A percentile compares a stretch with the other conserved stretches of the same genome.
Evolutionary conservation across 2,113 vertebrate genomes (phyloP).

Genomic region (Myrmecobius fasciatus): DNA sequence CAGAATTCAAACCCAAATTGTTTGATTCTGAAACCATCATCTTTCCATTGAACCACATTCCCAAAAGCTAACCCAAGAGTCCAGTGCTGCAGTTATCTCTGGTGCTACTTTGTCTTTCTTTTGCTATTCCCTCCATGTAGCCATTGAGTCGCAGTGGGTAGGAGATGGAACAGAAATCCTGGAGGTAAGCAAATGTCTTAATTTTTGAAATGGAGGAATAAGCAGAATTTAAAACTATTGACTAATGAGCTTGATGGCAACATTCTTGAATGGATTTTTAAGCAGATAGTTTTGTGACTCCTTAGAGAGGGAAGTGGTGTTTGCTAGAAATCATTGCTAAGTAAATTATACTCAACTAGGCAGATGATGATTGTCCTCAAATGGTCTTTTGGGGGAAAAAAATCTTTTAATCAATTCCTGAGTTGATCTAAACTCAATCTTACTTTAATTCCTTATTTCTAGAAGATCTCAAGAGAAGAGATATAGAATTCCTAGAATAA

Average conservation of each 20-base stretch:
- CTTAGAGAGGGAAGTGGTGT: too few species aligned
- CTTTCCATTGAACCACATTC: background rate
- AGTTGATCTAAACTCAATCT: background rate
- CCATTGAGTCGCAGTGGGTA: accelerated
- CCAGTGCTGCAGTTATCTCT: background rate
- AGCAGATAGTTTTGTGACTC: background rate
- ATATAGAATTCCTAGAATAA: background rate
- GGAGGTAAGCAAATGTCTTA: background rate
- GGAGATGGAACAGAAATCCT: background rate
- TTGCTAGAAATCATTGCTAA: background rate
- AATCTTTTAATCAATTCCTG: background rate
- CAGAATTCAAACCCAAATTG: background rate
- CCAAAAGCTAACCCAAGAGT: background rate
- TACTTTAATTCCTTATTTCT: background rate
- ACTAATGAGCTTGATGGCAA: accelerated
- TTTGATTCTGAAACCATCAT: background rate
- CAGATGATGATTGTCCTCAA: background rate
- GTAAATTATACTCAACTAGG: background rate
- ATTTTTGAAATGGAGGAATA: background rate
- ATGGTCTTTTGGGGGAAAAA: background rate
- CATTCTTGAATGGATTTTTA: background rate
- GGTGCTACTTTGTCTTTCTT: background rate
- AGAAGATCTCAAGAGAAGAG: background rate
- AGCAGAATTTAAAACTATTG: accelerated
- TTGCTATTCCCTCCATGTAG: background rate